Base-by-base conservation (phyloP, 2,797 vertebrate species). In the Onychomys torridus region DNA sequence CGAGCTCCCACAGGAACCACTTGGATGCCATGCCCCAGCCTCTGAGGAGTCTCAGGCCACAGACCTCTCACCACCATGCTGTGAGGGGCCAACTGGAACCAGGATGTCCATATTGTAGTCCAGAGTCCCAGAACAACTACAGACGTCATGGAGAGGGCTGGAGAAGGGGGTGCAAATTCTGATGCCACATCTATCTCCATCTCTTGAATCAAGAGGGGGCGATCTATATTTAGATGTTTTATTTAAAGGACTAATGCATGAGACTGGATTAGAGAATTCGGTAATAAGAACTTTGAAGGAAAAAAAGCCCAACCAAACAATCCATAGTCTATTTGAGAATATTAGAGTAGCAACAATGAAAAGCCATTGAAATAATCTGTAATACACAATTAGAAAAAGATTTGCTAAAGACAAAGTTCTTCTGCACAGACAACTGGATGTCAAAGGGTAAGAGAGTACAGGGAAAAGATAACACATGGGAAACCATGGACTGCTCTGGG, bases 211-310 rank as follows among this genome's bases (percentile, higher is more conserved):
- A 88, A 91, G 55, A 59, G 89, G 21, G 83, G 19, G 16, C 89
- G 9, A 69, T 69, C 40, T 95, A 57, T 87, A 94, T 96, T 96
- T 84, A 91, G 69, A 17, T 91, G 23, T 61, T 78, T 94, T 96
- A 94, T 85, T 95, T 79, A 79, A 17, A 90, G 84, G 52, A 76
- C 52, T 49, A 88, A 84, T 57, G 10, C 34, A 13, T 69, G 76
- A 93, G 88, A 63, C 34, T 81, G 52, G 49, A 83, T 25, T 65
- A 79, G 92, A 78, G 91, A 65, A 73, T 88, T 12, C 87, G 90
- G 52, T 77, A 88, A 90, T 59, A 75, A 85, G 76, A 78, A 83
- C 43, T 90, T 25, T 85, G 37, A 81, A 69, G 29, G 34, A 55
- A 78, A 78, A 49, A 65, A 82, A 90, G 94, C 40, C 23, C 8